phyloP scores from a whole-genome alignment of 1,140 invertebrate genomes.

The Drosophila littoralis region DNA sequence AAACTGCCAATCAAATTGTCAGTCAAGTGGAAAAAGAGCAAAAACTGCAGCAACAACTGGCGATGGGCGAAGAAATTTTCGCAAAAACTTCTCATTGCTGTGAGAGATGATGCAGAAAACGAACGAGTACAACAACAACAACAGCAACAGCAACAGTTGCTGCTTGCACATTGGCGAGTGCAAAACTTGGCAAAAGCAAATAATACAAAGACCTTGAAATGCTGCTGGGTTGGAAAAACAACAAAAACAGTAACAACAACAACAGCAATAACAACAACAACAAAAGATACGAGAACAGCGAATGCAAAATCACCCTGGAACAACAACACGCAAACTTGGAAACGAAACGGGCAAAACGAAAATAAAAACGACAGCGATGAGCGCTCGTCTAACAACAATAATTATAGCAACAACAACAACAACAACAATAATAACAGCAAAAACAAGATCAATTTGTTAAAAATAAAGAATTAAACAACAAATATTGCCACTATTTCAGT shows the following conservation, averaged over 20 bases:
- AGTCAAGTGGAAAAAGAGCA: conserved; percentile 81
- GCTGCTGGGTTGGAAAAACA: conserved; percentile 60
- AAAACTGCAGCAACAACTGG: conserved; percentile 73
- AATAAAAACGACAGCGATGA: conserved; percentile 50
- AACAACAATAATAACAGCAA: conserved; percentile 48
- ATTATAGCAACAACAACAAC: conserved; percentile 40
- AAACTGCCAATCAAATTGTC: conserved; percentile 82
- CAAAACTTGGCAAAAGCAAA: conserved; percentile 80
- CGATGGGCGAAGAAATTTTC: conserved; percentile 72
- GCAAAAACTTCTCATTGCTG: conserved; percentile 65
- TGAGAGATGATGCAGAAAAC: conserved; percentile 74
- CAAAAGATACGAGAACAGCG: conserved; percentile 41
- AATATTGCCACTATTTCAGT: conserved; percentile 58
- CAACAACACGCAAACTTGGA: conserved; percentile 76
- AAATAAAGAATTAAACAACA: conserved; percentile 69
- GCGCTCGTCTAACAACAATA: conserved; percentile 43
- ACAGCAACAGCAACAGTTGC: conserved; percentile 6
- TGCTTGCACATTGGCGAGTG: conserved; percentile 50
- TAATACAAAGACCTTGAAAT: conserved; percentile 78
- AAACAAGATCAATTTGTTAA: conserved; percentile 50
- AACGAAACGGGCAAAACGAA: conserved; percentile 73
- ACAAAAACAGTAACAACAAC: conserved; percentile 42
- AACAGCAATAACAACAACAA: conserved; percentile 27
- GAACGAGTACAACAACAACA: conserved; percentile 48
- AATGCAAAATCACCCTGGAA: conserved; percentile 80